Percentiles rank a stretch among this genome's conserved stretches.
Conservation (phyloP, 2,113 vertebrate species). For the Aptenodytes patagonicus region DNA sequence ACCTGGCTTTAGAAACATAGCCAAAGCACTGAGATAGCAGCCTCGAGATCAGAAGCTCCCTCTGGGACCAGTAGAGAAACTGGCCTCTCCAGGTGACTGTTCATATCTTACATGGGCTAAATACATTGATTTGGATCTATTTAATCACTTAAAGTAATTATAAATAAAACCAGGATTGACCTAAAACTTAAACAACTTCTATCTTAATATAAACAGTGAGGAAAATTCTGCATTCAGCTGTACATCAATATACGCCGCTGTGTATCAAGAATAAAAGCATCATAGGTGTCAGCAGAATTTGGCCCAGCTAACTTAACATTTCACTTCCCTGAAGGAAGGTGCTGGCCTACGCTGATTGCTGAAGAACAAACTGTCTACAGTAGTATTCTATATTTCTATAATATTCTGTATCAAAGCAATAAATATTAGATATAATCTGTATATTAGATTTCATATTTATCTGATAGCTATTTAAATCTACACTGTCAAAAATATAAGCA, state of each 20-base stretch:
- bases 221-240: not conserved
- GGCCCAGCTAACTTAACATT: not conserved
- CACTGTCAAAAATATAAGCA: conserved; percentile 49
- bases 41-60: not conserved
- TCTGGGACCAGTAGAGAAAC: not conserved
- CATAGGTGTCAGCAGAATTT: not conserved
- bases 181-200: not conserved
- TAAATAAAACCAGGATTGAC: not conserved
- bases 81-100: not conserved
- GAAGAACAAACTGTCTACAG: conserved; percentile 21
- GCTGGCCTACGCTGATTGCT: not conserved
- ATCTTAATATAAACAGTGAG: not conserved
- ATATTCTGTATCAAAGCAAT: conserved; percentile 52
- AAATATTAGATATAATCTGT: conserved; percentile 67
- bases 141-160: not conserved
- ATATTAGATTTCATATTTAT: conserved; percentile 52
- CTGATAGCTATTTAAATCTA: conserved; percentile 58
- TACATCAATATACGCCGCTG: not conserved
- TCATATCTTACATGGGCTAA: not conserved
- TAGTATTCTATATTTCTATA: conserved; percentile 14
- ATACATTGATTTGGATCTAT: not conserved
- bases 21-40: not conserved
- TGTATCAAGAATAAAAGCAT: not conserved
- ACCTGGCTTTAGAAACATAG: not conserved
- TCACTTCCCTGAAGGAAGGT: not conserved